Evolutionary conservation across 2,888 invertebrate species (phyloP), one percentile per base, ranked within the genome.

Genomic region (Nasonia oneida): DNA sequence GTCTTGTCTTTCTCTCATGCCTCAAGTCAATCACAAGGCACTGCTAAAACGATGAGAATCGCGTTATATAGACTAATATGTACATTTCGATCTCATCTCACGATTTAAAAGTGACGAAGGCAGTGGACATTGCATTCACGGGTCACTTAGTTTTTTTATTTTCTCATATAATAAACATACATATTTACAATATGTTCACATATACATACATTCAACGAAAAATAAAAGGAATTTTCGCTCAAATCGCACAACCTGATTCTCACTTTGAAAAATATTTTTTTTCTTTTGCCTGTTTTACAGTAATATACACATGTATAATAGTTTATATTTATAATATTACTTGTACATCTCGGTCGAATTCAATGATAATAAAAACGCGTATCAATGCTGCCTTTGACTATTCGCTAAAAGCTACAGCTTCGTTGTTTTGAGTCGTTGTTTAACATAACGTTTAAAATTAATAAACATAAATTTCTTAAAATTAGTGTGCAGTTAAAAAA

Each of bases 151-250:
- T 14, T 67, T 73, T 8, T 61, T 79, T n/a, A 29, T 29, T 29
- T 29, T 64, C 73, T 79, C 61, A 74, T 33, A 79, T 74, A 76
- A 87, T 42, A 71, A 75, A 83, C 73, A 85, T 73, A 81, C 76
- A 81, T 85, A 87, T 85, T 85, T 87, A 87, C 84, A 87, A 81
- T 64, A 78, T 33, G 67, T 82, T 73, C 77, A 70, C 57, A 78
- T 81, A 64, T 50, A 77, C 67, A 64, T 50, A 77, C 67, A 50
- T 71, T 79, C 64, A n/a, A 75, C 47, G 37, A 82, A 73, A 67
- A 70, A 77, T 42, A 47, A 80, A 29, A 53, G 47, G 53, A 77
- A 61, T 33, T 53, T 77, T 81, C 50, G 12, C 14, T 50, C 29
- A 29, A 29, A 33, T 79, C 67, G 33, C 76, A 76, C 33, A 76